phyloP scores from a whole-genome alignment of 2,113 vertebrate species.

The Cochlearius cochlearius region DNA sequence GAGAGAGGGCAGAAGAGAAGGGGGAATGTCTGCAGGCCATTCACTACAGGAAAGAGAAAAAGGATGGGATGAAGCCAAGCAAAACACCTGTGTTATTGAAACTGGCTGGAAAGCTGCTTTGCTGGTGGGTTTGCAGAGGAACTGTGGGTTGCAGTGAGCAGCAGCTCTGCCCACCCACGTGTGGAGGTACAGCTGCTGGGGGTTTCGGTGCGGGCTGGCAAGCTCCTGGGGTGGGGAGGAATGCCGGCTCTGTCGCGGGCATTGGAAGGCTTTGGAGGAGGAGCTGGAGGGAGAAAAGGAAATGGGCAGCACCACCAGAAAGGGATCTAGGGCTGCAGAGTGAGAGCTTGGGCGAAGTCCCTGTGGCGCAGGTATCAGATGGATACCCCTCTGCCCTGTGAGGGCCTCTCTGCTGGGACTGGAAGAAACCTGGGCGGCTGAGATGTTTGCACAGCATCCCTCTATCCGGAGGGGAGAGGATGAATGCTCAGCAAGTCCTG shows the following conservation, averaged over 20 bases:
- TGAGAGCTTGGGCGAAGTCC: not conserved
- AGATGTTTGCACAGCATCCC: not conserved
- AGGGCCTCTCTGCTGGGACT: not conserved
- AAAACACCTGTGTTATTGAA: not conserved
- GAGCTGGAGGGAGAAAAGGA: not conserved
- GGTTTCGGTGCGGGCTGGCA: not conserved
- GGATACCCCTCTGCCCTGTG: not conserved
- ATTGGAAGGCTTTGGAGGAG: not conserved
- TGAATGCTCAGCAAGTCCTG: not conserved
- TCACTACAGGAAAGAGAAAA: not conserved
- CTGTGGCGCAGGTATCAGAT: not conserved
- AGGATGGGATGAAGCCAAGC: not conserved
- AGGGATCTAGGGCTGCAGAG: not conserved
- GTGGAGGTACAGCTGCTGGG: not conserved
- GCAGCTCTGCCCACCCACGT: not conserved
- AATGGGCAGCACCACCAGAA: not conserved
- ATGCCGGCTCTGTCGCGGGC: accelerated
- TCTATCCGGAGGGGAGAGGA: not conserved
- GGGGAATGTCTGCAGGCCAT: not conserved
- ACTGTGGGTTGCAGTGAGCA: not conserved
- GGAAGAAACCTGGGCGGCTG: not conserved
- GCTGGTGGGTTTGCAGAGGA: not conserved
- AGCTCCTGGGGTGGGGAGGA: not conserved
- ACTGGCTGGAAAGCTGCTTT: not conserved
- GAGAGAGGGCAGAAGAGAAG: not conserved